Percentiles rank a stretch among this genome's conserved stretches.
Evolutionary conservation across 2,888 invertebrate genomes (phyloP).

Genomic region (Rotaria socialis): DNA sequence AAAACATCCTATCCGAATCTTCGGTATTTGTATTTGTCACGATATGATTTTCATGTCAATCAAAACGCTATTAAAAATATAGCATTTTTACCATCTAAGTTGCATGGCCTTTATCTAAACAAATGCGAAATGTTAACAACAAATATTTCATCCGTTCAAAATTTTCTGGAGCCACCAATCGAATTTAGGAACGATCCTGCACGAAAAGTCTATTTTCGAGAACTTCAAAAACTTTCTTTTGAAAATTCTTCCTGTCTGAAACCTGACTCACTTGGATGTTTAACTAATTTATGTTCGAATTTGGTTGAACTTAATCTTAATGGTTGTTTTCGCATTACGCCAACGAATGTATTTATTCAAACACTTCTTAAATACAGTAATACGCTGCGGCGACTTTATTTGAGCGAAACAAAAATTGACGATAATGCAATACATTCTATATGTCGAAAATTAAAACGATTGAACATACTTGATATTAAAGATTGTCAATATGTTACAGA

Average conservation of each 20-base stretch:
- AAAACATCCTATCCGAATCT: background rate
- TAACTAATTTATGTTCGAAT: background rate
- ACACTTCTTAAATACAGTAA: background rate
- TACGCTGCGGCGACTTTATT: constrained; percentile 2
- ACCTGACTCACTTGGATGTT: background rate
- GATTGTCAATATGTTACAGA: background rate
- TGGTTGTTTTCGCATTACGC: background rate
- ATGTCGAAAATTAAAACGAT: constrained; percentile 30
- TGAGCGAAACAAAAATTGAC: background rate
- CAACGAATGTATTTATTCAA: background rate
- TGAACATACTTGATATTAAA: background rate
- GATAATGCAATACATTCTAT: constrained; percentile 24
- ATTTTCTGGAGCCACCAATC: background rate
- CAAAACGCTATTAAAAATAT: background rate
- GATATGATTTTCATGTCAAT: constrained; percentile 9
- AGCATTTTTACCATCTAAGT: background rate
- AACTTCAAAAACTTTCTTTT: background rate
- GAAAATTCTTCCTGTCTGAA: constrained; percentile 11
- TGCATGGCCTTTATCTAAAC: background rate
- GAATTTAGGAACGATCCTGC: too few relatives aligned
- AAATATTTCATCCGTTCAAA: background rate
- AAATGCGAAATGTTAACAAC: constrained; percentile 11
- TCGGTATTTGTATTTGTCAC: background rate
- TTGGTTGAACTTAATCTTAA: constrained; percentile 7
- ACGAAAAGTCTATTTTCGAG: background rate